Base-by-base conservation (phyloP, 1,140 invertebrate genomes). In the Platorchestia sp. region DNA sequence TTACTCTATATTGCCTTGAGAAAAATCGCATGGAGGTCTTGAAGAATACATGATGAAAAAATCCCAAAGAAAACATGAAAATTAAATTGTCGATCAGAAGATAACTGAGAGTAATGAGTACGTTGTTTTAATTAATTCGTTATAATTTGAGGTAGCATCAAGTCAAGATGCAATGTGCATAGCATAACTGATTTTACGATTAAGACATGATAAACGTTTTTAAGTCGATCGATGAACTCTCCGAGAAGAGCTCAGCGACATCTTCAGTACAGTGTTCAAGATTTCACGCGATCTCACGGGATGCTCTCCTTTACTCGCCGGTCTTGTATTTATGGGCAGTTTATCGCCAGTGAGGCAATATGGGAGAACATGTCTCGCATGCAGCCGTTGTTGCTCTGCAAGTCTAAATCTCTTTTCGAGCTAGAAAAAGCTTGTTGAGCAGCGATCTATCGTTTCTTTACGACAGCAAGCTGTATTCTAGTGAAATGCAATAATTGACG, bases 351-450 rank as follows among this genome's bases (percentile, higher is more conserved):
- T 45, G 91, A 93, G 44, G 91, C 91, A 93, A 93, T 93, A 93
- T 45, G 44, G 91, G 91, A 93, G 45, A 93, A 93, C 91, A 93
- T 93, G 91, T 93, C 91, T 93, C 44, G 91, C 91, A 93, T 93
- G 91, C 43, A 93, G 91, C 45, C 45, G 91, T n/a, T 19, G 91
- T 93, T 45, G 91, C 43, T 93, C 47, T 93, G 91, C 91, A 93
- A 93, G 45, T 45, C 91, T 93, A 45, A 93, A 93, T 47, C 44
- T 44, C 41, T 41, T 41, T 90, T 47, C 43, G 43, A 19, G 91
- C 16, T n/a, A 40, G 43, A 93, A 93, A 93, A 91, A 45, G 16
- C 7, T 44, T 40, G 91, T 93, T 47, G 45, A 93, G 44, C 43
- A 47, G 91, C 40, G 45, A 44, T 45, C 19, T 45, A 93, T 45